Base-by-base conservation (phyloP, 1,140 invertebrate genomes). In the Leptinotarsa defecta region DNA sequence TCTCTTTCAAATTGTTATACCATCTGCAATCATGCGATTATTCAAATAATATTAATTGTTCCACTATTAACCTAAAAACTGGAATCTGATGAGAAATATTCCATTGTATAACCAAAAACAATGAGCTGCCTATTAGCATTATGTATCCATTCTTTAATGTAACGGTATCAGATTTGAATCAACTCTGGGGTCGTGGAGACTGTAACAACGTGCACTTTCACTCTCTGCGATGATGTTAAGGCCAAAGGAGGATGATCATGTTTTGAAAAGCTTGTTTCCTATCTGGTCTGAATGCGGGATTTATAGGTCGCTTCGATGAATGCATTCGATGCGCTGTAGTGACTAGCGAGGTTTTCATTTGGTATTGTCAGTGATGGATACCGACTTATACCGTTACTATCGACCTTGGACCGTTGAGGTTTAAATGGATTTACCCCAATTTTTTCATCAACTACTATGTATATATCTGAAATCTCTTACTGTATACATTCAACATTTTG, bases 11-110 rank as follows among this genome's bases (percentile, higher is more conserved):
- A 11, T 34, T 11, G 34, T 34, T 34, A 34, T 34, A 34, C 6
- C 34, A 34, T 34, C 34, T 43, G 34, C 34, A 43, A 43, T 67
- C 22, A 24, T 67, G 8, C 64, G 34, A 67, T 67, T 67, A 67
- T 67, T 67, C 64, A 67, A 67, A 67, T 67, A 24, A 62, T 48
- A 68, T 34, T 11, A 68, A 68, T 68, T 68, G 67, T 68, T 68
- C n/a, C 43, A 68, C 24, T 48, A 43, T 68, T 68, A 68, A 68
- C 67, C 67, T 48, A 68, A 68, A 68, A 68, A 48, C 43, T 27
- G 15, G 19, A 34, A 68, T 68, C 67, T 17, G 43, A 68, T 68
- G 67, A 19, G 67, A 68, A 68, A 34, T 43, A 68, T 68, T 27
- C 43, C 43, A 68, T 68, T 68, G 67, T 68, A 49, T 20, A 68